A percentile compares a stretch with the other conserved stretches of the same genome.
Conservation (phyloP, 2,797 vertebrate genomes). For the Platyrinchus mystaceus region DNA sequence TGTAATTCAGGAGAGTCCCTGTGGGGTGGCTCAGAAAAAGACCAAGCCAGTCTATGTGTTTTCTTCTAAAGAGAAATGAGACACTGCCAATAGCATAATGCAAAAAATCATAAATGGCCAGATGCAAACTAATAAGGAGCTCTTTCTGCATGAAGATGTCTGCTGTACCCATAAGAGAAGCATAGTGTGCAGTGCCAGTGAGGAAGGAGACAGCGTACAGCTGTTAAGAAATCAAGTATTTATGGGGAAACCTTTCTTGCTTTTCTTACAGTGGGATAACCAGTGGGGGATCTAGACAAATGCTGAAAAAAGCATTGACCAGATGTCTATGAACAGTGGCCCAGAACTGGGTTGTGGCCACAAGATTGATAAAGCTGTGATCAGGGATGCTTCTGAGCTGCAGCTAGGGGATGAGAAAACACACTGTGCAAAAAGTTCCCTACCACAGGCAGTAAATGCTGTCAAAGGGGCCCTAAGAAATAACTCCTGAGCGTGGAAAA, state of each 20-base stretch:
- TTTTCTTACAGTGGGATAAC: background rate
- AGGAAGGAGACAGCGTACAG: conserved; percentile 2
- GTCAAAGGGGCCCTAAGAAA: background rate
- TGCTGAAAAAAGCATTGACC: background rate
- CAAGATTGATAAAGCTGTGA: background rate
- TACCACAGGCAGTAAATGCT: background rate
- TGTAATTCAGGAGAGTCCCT: conserved; percentile 14
- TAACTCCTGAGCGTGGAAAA: background rate
- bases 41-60: conserved; percentile 2
- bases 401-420: background rate
- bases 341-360: background rate
- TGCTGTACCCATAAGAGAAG: background rate
- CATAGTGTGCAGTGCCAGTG: background rate
- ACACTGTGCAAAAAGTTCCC: background rate
- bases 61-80: background rate
- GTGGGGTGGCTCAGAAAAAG: background rate
- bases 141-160: background rate
- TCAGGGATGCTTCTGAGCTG: background rate
- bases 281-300: background rate
- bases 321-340: background rate
- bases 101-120: background rate
- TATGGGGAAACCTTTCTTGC: background rate
- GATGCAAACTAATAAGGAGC: background rate
- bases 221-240: conserved; percentile 30
- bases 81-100: background rate